phyloP scores from a whole-genome alignment of 64 coral and sea anemone genomes.

The Stichodactyla helianthus region DNA sequence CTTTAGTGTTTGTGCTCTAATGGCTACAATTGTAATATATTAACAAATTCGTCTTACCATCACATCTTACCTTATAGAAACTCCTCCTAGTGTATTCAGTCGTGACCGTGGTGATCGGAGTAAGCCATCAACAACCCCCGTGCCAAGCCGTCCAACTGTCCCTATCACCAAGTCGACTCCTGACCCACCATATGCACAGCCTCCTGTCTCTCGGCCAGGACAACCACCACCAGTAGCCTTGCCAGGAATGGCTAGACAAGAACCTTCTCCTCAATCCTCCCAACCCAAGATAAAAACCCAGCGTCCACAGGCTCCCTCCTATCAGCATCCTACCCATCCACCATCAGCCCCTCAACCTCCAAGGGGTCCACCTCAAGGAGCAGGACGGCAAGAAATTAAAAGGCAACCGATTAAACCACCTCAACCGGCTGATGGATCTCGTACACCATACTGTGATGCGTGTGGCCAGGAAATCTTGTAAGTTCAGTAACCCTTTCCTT shows the following conservation, averaged over 20 bases:
- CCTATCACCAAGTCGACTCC: constrained; percentile 52
- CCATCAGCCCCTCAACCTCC: constrained; percentile 69
- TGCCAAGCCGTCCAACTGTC: constrained; percentile 63
- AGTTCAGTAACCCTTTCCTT: constrained; percentile 3
- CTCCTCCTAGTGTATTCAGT: constrained; percentile 70
- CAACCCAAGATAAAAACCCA: constrained; percentile 8
- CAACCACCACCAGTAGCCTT: constrained; percentile 82
- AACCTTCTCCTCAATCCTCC: constrained; percentile 26
- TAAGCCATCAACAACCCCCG: constrained; percentile 59
- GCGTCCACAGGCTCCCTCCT: neutral
- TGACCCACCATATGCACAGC: constrained; percentile 36
- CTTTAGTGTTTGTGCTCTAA: too few relatives aligned
- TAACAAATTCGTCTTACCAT: neutral
- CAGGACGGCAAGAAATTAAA: constrained; percentile 41
- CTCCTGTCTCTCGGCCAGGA: constrained; percentile 69
- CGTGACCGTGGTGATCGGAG: constrained; percentile 55
- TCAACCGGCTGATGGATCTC: constrained; percentile 56
- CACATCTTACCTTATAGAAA: constrained; percentile 25
- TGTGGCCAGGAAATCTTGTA: constrained; percentile 95
- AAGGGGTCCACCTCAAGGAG: constrained; percentile 23
- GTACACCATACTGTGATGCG: constrained; percentile 88
- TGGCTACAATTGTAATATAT: too few relatives aligned
- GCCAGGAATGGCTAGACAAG: constrained; percentile 76
- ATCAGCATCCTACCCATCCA: constrained; percentile 16
- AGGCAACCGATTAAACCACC: constrained; percentile 79